Conservation (phyloP, 2,797 vertebrate genomes). For the Hylomyscus alleni region DNA sequence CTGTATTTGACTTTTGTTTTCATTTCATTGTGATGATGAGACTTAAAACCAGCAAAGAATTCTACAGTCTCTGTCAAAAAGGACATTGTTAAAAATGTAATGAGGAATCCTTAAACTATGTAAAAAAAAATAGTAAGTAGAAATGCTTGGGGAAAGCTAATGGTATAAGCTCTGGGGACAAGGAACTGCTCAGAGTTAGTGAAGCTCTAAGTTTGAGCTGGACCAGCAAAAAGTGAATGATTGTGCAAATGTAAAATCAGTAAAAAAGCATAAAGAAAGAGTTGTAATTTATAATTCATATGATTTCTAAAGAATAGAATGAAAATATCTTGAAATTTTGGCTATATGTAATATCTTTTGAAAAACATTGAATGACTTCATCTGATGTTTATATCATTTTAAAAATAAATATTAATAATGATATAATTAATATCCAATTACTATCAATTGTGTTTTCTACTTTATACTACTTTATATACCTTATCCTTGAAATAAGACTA, state of each 20-base stretch:
- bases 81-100: slow-evolving; percentile 23
- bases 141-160: not conserved
- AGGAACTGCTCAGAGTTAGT: not conserved
- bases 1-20: not conserved
- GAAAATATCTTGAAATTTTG: slow-evolving; percentile 1
- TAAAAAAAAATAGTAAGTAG: not conserved
- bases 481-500: slow-evolving; percentile 45
- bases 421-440: slow-evolving; percentile 28
- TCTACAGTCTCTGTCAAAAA: not conserved
- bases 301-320: slow-evolving; percentile 12
- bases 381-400: slow-evolving; percentile 1
- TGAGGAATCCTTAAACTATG: slow-evolving; percentile 1
- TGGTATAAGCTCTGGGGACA: not conserved
- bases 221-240: not conserved
- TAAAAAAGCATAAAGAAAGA: not conserved
- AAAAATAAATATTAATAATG: not conserved
- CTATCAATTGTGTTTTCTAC: slow-evolving; percentile 32
- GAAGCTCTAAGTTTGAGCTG: not conserved
- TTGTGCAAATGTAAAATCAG: slow-evolving; percentile 38
- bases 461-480: slow-evolving; percentile 1
- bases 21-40: not conserved
- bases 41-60: not conserved
- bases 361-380: not conserved
- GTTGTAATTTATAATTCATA: slow-evolving; percentile 25
- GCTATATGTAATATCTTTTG: not conserved